Percentiles rank a stretch among this genome's conserved stretches.
Evolutionary conservation across 2,113 vertebrate genomes (phyloP).

Genomic region (Passer montanus): DNA sequence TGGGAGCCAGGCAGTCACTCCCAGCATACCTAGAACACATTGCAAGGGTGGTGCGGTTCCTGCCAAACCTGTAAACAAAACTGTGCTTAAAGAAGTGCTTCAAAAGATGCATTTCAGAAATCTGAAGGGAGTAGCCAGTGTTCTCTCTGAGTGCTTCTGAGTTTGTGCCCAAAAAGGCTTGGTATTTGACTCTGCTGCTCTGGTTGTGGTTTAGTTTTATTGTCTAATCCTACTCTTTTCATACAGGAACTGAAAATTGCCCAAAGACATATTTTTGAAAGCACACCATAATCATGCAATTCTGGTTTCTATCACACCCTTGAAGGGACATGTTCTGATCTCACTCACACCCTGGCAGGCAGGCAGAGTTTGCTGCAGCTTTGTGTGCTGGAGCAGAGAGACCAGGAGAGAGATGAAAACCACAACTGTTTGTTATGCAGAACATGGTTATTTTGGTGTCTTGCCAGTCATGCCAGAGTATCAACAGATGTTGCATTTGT

Average conservation of each 20-base stretch:
- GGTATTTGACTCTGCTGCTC: not conserved
- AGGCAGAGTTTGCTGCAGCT: not conserved
- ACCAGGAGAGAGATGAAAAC: not conserved
- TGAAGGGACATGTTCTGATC: not conserved
- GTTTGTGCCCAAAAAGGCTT: not conserved
- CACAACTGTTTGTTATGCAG: not conserved
- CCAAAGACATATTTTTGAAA: not conserved
- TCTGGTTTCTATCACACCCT: slow-evolving; percentile 14
- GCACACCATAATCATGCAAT: not conserved
- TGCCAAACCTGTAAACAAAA: not conserved
- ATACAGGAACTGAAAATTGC: not conserved
- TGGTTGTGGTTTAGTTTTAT: slow-evolving; percentile 8
- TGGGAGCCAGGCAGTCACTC: fast-evolving
- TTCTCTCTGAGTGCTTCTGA: not conserved
- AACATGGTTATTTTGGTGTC: not conserved
- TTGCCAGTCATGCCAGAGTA: not conserved
- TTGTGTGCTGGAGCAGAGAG: not conserved
- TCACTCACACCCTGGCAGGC: not conserved
- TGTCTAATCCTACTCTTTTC: not conserved
- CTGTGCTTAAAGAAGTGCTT: not conserved
- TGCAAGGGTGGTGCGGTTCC: not conserved
- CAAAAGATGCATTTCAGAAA: not conserved
- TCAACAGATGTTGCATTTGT: slow-evolving; percentile 2
- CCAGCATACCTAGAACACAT: not conserved
- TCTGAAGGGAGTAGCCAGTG: not conserved